These are phyloP conservation scores for Neuroterus valhalla DNA, from an alignment of 1,140 invertebrate genomes.

Conservation along the genomic window DNA sequence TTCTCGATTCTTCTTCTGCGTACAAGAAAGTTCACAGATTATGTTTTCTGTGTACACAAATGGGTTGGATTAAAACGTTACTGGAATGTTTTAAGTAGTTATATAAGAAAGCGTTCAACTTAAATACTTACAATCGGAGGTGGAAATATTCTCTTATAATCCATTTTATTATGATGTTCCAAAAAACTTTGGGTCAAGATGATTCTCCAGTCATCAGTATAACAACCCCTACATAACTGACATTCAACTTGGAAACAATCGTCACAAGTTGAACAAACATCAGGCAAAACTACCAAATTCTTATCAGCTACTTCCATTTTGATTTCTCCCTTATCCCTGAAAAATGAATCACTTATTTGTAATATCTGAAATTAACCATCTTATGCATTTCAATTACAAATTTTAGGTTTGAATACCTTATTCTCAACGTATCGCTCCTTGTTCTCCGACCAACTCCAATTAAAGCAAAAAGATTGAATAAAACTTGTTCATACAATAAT, in stretches of 20 bases:
- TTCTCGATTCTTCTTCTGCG: too few relatives aligned
- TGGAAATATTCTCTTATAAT: constrained; percentile 88
- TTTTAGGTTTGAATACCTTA: constrained; percentile 63
- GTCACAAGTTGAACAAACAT: constrained; percentile 81
- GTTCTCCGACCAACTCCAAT: constrained; percentile 81
- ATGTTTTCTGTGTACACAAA: too few relatives aligned
- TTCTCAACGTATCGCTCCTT: constrained; percentile 62
- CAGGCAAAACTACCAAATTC: constrained; percentile 86
- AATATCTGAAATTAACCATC: constrained; percentile 19
- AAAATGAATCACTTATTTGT: constrained; percentile 44
- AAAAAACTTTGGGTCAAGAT: constrained; percentile 82
- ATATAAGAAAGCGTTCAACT: not conserved
- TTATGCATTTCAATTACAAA: constrained; percentile 7
- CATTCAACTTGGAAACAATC: constrained; percentile 83
- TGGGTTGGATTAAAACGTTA: too few relatives aligned
- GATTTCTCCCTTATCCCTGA: constrained; percentile 71
- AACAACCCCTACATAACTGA: constrained; percentile 85
- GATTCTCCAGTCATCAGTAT: constrained; percentile 78
- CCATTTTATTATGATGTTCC: constrained; percentile 87
- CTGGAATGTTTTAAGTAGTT: too few relatives aligned
- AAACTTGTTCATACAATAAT: constrained; percentile 93
- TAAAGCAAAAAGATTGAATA: constrained; percentile 89
- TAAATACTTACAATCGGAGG: constrained; percentile 80
- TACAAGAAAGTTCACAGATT: too few relatives aligned
- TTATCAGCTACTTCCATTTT: constrained; percentile 86